Conservation (phyloP, 2,113 vertebrate species). For the Corydoras sp. region DNA sequence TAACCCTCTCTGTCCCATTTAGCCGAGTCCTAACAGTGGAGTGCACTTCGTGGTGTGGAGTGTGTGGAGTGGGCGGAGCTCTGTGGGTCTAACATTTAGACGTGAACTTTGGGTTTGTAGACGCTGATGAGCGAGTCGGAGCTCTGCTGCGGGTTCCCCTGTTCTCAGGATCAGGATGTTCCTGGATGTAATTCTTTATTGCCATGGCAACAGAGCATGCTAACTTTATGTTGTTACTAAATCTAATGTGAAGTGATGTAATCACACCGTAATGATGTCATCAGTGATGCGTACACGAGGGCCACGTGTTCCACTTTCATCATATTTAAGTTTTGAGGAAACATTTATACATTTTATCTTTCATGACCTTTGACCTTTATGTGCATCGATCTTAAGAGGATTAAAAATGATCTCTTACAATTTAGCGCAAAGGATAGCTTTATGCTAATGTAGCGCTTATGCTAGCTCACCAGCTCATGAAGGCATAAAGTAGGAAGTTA, state of each 20-base stretch:
- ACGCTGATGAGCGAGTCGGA: background rate
- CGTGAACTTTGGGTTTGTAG: constrained; percentile 43
- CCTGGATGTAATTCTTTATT: constrained; percentile 52
- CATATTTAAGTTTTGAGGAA: background rate
- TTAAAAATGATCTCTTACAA: background rate
- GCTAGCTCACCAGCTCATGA: no score
- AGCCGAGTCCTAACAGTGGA: no score
- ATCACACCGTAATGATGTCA: constrained; percentile 20
- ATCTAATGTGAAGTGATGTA: constrained; percentile 15
- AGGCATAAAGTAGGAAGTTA: no score
- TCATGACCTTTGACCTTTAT: background rate
- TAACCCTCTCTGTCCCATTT: background rate
- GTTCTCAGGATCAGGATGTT: constrained; percentile 50
- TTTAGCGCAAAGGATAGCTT: background rate
- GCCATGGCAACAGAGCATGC: constrained; percentile 55
- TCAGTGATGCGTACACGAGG: background rate
- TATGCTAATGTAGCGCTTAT: background rate
- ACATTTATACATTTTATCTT: background rate
- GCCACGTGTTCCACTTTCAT: background rate
- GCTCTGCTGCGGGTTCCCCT: background rate
- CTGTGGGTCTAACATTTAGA: background rate
- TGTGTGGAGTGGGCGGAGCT: no score
- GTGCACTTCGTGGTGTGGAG: no score
- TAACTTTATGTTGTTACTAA: constrained; percentile 28
- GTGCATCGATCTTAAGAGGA: background rate